Percentiles rank a stretch among this genome's conserved stretches.
phyloP scores from a whole-genome alignment of 1,140 invertebrate species.

The Drosophila baimaii region DNA sequence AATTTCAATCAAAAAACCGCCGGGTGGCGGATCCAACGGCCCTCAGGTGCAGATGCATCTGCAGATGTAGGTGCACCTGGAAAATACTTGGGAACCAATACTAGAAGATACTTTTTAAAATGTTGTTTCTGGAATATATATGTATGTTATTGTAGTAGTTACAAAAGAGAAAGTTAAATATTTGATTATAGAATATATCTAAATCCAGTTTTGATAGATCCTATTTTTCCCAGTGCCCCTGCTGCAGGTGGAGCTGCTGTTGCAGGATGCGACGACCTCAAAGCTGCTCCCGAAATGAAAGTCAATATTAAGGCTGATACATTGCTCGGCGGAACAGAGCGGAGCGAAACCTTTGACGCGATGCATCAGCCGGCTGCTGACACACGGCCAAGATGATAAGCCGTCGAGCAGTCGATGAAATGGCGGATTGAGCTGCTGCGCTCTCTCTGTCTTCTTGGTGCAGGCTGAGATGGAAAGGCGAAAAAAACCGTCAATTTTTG shows the following conservation, averaged over 20 bases:
- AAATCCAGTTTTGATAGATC: rapidly evolving
- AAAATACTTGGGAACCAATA: not conserved
- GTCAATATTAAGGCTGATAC: conserved; percentile 81
- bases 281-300: conserved; percentile 73
- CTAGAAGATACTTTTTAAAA: not conserved
- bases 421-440: conserved; percentile 36
- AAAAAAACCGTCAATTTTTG: not conserved
- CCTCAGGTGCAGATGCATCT: conserved; percentile 34
- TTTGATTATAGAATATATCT: not conserved
- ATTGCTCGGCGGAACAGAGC: conserved; percentile 45
- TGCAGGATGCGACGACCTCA: conserved; percentile 67
- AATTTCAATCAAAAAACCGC: conserved; percentile 82
- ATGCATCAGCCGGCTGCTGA: conserved; percentile 65
- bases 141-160: not conserved
- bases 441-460: conserved; percentile 4
- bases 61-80: conserved; percentile 6
- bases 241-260: not conserved
- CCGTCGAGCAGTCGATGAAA: conserved; percentile 69
- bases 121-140: not conserved
- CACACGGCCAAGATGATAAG: conserved; percentile 74
- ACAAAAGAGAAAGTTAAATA: not conserved
- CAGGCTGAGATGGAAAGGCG: not conserved
- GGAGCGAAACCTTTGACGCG: conserved; percentile 54
- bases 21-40: conserved; percentile 31
- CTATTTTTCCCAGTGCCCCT: conserved; percentile 2